Base-by-base conservation (phyloP, 2,888 invertebrate species). In the Epirrita christyi region DNA sequence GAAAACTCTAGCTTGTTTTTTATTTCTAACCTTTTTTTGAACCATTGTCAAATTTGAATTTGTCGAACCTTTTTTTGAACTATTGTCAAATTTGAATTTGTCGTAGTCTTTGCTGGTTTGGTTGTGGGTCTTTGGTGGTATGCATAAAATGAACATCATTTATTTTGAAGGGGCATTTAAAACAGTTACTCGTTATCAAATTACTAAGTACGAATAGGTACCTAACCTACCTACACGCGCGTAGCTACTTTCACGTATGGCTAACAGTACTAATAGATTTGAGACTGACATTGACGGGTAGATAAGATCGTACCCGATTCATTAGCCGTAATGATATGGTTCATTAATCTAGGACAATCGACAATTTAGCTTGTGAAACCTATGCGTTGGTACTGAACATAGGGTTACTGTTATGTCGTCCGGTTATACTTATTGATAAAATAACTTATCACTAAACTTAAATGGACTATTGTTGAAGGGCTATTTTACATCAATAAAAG, bases 301-400 rank as follows among this genome's bases (percentile, higher is more conserved):
- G 88, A 90, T 89, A 88, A 86, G 82, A 88, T 88, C 84, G 71
- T 72, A 79, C 70, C 76, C 78, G 80, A 86, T 85, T 88, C 88
- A 88, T 90, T 88, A 88, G 81, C 68, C 78, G 84, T 87, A 89
- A 86, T 89, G 85, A 86, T 80, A 89, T 81, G 91, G 85, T 86
- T 88, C 90, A 87, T 89, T 90, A 86, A 88, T 87, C 80, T 81
- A 81, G 82, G 80, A 91, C 91, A 92, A 91, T 90, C 77, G 88
- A 67, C 82, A 66, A 81, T 85, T 84, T 72, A 67, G 69, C 68
- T 77, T 72, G 77, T 76, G 78, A 77, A 80, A 77, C 75, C 79
- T 79, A 78, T 80, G 75, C 76, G 76, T 77, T 74, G 68, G 67
- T 73, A 76, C 61, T 60, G 47, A 80, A 78, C 73, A 72, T 66